A percentile compares a stretch with the other conserved stretches of the same genome.
These are phyloP conservation scores for Paramormyrops hopkinsi DNA, from an alignment of 2,797 vertebrate genomes.

Conservation along the genomic window DNA sequence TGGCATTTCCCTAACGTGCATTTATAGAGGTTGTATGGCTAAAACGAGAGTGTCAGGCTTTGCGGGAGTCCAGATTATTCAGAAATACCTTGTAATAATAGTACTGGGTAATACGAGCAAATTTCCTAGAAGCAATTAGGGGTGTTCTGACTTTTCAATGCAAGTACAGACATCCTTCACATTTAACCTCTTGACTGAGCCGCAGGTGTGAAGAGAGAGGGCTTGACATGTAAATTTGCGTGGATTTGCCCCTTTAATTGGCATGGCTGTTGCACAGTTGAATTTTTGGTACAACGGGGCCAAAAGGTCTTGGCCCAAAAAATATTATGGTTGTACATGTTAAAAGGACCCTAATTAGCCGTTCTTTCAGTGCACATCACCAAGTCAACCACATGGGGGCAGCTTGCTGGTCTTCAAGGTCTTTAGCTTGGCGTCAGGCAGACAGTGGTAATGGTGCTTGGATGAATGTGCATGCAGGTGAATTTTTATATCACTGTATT, in stretches of 20 bases:
- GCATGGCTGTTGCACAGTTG: not conserved
- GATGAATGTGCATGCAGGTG: not conserved
- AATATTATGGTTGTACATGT: not conserved
- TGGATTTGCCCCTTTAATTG: not conserved
- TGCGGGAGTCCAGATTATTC: not conserved
- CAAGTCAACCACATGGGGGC: not conserved
- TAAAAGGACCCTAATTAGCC: not conserved
- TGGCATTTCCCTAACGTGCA: not conserved
- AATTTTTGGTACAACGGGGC: not conserved
- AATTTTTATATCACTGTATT: not conserved
- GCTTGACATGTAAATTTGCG: not conserved
- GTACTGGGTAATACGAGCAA: not conserved
- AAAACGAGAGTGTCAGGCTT: not conserved
- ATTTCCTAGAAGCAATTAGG: not conserved
- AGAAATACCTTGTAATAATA: not conserved
- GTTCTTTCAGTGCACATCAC: not conserved
- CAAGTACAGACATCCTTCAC: not conserved
- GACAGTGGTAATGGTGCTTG: not conserved
- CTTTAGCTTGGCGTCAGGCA: not conserved
- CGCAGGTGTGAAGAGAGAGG: not conserved
- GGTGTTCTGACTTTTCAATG: not conserved
- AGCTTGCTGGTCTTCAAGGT: not conserved
- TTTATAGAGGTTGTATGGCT: not conserved
- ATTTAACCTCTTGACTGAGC: not conserved
- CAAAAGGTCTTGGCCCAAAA: not conserved